Evolutionary conservation across 2,797 vertebrate genomes (phyloP).

Genomic region (Crocodylus rhombifer): DNA sequence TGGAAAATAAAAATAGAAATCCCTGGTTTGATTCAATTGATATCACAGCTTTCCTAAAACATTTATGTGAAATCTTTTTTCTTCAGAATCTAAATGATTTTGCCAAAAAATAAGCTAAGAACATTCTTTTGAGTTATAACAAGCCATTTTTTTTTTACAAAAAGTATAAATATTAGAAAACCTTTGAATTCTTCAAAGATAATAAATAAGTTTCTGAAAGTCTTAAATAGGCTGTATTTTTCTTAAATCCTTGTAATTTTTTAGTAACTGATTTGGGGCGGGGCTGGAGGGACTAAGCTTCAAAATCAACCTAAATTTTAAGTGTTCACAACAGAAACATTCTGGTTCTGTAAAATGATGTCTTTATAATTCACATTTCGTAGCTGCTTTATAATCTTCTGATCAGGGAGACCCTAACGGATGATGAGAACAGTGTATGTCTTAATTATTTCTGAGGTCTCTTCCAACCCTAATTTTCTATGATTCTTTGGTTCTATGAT

Average conservation of each 20-base stretch:
- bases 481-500: background rate
- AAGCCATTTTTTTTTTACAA: background rate
- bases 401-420: background rate
- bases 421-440: fast-evolving
- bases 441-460: background rate
- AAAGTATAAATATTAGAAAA: background rate
- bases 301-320: background rate
- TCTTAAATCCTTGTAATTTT: background rate
- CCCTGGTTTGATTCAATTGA: background rate
- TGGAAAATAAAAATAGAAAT: background rate
- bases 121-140: background rate
- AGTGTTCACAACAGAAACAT: background rate
- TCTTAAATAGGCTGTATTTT: background rate
- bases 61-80: background rate
- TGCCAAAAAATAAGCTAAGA: background rate
- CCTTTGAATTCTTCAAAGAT: background rate
- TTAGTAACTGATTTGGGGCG: background rate
- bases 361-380: background rate
- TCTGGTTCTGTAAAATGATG: background rate
- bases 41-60: background rate
- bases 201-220: background rate
- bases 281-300: background rate
- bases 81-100: background rate
- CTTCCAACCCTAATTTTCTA: background rate
- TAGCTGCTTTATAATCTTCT: background rate